phyloP scores from a whole-genome alignment of 2,113 vertebrate genomes.

The Myxocyprinus asiaticus region DNA sequence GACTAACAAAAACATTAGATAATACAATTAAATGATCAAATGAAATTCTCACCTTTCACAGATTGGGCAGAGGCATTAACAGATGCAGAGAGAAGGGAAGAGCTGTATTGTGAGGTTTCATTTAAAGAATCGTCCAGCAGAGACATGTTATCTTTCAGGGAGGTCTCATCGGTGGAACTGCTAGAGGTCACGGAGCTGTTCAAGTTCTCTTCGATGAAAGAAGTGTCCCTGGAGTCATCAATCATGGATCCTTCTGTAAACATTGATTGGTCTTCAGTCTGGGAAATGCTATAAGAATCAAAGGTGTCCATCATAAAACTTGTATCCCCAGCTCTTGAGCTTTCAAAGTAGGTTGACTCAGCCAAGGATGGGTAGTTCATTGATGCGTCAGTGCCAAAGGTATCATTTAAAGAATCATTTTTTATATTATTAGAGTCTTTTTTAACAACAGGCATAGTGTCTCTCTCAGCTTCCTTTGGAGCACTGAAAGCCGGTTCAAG shows the following conservation, averaged over 20 bases:
- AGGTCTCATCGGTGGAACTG: conserved; percentile 48
- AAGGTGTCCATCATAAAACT: conserved; percentile 54
- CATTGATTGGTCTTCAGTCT: conserved; percentile 46
- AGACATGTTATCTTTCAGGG: conserved; percentile 30
- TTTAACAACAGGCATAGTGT: conserved; percentile 15
- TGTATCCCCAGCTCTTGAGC: conserved; percentile 43
- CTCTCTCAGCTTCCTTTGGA: conserved; percentile 9
- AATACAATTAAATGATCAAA: neutral
- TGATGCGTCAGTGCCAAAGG: conserved; percentile 47
- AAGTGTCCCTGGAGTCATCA: conserved; percentile 58
- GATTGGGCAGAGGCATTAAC: conserved; percentile 17
- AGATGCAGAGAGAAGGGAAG: conserved; percentile 36
- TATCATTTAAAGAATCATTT: conserved; percentile 47
- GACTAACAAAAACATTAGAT: neutral
- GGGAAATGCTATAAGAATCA: conserved; percentile 51
- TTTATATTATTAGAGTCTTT: conserved; percentile 41
- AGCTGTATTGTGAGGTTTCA: conserved; percentile 56
- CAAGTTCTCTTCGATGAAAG: conserved; percentile 54
- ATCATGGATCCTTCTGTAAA: conserved; percentile 51
- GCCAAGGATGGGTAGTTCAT: conserved; percentile 39
- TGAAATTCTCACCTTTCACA: conserved; percentile 39
- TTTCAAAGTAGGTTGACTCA: conserved; percentile 50
- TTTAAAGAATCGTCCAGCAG: conserved; percentile 62
- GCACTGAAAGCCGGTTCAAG: conserved; percentile 11
- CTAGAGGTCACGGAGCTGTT: conserved; percentile 48